Conservation (phyloP, 2,797 vertebrate species). For the Sebastes minor region DNA sequence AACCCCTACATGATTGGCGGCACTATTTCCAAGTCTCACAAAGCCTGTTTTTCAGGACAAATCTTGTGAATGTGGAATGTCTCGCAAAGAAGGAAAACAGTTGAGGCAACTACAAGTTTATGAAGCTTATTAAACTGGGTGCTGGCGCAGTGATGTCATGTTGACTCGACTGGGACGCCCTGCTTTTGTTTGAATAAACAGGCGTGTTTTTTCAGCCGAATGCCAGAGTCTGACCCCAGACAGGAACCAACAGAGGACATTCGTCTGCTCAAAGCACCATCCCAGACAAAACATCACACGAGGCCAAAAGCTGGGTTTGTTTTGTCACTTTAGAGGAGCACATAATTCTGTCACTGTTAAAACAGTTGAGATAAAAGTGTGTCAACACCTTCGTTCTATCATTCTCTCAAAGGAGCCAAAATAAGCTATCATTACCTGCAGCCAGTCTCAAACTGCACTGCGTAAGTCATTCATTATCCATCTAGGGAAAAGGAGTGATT, state of each 20-base stretch:
- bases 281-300: conserved; percentile 67
- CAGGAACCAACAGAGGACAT: conserved; percentile 62
- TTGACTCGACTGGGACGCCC: conserved; percentile 42
- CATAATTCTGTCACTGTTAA: conserved; percentile 50
- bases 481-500: conserved; percentile 12
- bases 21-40: neutral
- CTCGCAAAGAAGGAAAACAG: conserved; percentile 20
- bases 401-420: conserved; percentile 23
- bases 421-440: conserved; percentile 58
- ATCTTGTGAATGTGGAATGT: neutral
- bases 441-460: conserved; percentile 21
- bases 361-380: conserved; percentile 45
- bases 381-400: conserved; percentile 44
- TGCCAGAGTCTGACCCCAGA: conserved; percentile 69
- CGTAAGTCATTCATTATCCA: conserved; percentile 60
- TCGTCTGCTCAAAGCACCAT: conserved; percentile 50
- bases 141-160: conserved; percentile 50
- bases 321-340: conserved; percentile 35
- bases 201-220: conserved; percentile 56
- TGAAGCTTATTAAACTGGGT: conserved; percentile 53
- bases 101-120: conserved; percentile 38
- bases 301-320: conserved; percentile 28
- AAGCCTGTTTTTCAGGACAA: neutral
- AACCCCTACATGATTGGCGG: neutral
- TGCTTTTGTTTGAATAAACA: conserved; percentile 66